Percentiles rank a stretch among this genome's conserved stretches.
These are phyloP conservation scores for Tinea semifulvella DNA, from an alignment of 2,888 invertebrate species.

Conservation along the genomic window DNA sequence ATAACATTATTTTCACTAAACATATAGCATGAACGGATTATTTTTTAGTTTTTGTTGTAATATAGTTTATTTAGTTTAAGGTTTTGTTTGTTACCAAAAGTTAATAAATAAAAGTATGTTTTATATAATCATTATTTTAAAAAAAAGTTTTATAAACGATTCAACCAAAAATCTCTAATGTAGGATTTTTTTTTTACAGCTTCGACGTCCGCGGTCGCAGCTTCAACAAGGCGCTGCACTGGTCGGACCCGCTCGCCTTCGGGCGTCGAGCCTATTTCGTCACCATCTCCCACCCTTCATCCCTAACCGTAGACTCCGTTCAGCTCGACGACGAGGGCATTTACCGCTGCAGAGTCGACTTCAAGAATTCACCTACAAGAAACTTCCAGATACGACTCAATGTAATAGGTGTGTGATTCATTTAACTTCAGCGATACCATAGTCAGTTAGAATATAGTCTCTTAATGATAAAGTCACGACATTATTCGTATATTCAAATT, in stretches of 20 bases:
- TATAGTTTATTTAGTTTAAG: too few relatives aligned
- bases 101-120: too few relatives aligned
- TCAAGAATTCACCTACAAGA: conserved; percentile 86
- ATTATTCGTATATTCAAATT: too few relatives aligned
- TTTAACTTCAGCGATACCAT: background rate
- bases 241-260: conserved; percentile 84
- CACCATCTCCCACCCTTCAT: conserved; percentile 80
- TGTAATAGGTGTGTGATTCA: conserved; percentile 78
- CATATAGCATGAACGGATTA: too few relatives aligned
- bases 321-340: conserved; percentile 85
- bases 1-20: too few relatives aligned
- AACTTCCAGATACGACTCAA: conserved; percentile 88
- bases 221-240: conserved; percentile 81
- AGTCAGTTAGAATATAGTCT: too few relatives aligned
- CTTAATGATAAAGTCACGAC: too few relatives aligned
- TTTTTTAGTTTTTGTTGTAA: too few relatives aligned
- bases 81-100: too few relatives aligned
- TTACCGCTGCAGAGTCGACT: conserved; percentile 90
- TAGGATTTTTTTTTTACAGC: conserved; percentile 65
- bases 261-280: conserved; percentile 87
- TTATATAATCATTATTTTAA: too few relatives aligned
- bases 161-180: too few relatives aligned
- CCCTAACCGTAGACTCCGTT: conserved; percentile 82
- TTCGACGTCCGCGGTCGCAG: conserved; percentile 87
- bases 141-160: too few relatives aligned